Conservation (phyloP, 2,113 vertebrate species). For the Centropristis striata region DNA sequence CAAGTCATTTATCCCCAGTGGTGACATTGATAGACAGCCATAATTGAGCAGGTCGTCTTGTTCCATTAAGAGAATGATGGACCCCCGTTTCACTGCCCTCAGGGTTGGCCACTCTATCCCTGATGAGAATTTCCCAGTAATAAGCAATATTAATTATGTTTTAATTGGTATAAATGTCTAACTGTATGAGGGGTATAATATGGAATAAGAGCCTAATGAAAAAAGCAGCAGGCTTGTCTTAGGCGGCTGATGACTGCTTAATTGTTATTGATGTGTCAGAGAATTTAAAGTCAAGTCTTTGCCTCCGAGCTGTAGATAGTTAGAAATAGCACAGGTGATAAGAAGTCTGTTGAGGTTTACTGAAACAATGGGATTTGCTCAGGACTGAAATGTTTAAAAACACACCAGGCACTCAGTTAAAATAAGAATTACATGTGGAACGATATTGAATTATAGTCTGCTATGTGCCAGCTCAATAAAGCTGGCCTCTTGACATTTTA, state of each 20-base stretch:
- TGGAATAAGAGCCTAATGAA: conserved; percentile 78
- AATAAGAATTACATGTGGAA: not conserved
- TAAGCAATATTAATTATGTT: conserved; percentile 85
- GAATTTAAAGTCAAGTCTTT: conserved; percentile 43
- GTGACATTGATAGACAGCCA: conserved; percentile 84
- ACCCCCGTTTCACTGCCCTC: conserved; percentile 70
- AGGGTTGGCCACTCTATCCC: conserved; percentile 69
- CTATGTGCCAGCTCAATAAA: conserved; percentile 12
- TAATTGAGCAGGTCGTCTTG: conserved; percentile 83
- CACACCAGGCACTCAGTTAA: not conserved
- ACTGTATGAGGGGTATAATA: conserved; percentile 79
- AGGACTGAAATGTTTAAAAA: conserved; percentile 22
- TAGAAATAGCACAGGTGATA: conserved; percentile 30
- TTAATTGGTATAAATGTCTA: conserved; percentile 87
- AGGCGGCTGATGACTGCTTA: conserved; percentile 75
- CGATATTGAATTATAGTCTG: conserved; percentile 1
- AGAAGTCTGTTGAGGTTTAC: conserved; percentile 2
- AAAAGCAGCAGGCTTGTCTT: conserved; percentile 71
- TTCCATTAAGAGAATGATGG: conserved; percentile 79
- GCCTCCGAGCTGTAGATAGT: conserved; percentile 13
- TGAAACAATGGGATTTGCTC: conserved; percentile 5
- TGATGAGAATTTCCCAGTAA: conserved; percentile 84
- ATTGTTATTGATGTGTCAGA: conserved; percentile 85
- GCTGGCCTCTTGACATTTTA: conserved; percentile 8
- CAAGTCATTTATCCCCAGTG: conserved; percentile 73